A percentile compares a stretch with the other conserved stretches of the same genome.
These are phyloP conservation scores for Galagoides demidoff DNA, from an alignment of 2,797 vertebrate species.

Conservation along the genomic window DNA sequence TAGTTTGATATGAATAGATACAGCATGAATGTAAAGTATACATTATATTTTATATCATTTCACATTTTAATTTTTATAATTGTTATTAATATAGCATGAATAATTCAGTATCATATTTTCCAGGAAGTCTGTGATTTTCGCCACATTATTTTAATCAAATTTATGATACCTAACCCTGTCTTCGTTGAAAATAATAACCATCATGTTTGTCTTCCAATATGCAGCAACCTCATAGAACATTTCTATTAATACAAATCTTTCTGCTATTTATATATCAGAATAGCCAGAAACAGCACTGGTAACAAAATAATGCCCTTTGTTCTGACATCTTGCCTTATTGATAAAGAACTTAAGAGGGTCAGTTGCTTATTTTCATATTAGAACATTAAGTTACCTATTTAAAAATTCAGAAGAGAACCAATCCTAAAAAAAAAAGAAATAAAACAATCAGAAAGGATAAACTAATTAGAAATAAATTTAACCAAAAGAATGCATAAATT, in stretches of 20 bases:
- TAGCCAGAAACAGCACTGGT: neutral
- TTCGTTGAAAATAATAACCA: slow-evolving; percentile 25
- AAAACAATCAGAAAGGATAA: neutral
- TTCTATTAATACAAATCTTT: neutral
- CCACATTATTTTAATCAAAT: neutral
- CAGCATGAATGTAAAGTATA: neutral
- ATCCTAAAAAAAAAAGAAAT: neutral
- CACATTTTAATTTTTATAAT: neutral
- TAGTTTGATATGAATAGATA: neutral
- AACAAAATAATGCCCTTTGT: neutral
- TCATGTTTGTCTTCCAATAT: neutral
- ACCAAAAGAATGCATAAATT: neutral
- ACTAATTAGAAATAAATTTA: neutral
- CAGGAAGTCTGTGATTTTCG: neutral
- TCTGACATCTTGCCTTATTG: neutral
- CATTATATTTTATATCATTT: neutral
- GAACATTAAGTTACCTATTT: neutral
- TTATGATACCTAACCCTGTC: neutral
- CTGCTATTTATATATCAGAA: neutral
- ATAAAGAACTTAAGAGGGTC: neutral
- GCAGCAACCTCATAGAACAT: neutral
- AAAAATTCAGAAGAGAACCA: neutral
- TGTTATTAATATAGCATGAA: neutral
- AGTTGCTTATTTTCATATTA: slow-evolving; percentile 29
- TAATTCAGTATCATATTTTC: neutral